Evolutionary conservation across 2,113 vertebrate species (phyloP).

Genomic region (Platysternon megacephalum): DNA sequence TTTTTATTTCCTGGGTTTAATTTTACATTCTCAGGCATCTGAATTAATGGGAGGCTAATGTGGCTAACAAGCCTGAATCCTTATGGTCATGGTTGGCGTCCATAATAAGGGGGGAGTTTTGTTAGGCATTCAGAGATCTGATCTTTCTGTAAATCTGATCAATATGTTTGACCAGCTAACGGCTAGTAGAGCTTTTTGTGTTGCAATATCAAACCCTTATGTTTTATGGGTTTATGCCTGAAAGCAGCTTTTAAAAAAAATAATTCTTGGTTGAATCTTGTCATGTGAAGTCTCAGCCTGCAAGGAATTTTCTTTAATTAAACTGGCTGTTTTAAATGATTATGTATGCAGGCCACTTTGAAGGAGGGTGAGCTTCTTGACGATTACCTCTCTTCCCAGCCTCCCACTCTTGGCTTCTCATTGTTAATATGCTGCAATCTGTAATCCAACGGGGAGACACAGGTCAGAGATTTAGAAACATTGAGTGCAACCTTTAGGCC

Average conservation of each 20-base stretch:
- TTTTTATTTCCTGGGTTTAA: background rate
- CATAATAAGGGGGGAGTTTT: background rate
- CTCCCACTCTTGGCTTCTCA: background rate
- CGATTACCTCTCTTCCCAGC: background rate
- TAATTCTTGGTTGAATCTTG: constrained; percentile 15
- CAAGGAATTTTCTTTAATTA: constrained; percentile 59
- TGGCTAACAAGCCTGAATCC: background rate
- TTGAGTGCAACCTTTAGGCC: background rate
- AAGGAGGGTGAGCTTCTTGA: background rate
- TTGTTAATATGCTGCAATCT: fast-evolving
- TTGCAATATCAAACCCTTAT: constrained; percentile 7
- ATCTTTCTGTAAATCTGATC: constrained; percentile 3
- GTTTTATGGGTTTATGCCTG: constrained; percentile 10
- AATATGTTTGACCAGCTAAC: constrained; percentile 15
- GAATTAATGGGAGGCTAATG: background rate
- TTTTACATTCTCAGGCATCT: background rate
- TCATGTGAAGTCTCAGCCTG: constrained; percentile 39
- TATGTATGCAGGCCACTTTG: background rate
- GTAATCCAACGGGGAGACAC: fast-evolving
- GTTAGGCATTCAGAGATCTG: background rate
- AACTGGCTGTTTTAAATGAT: background rate
- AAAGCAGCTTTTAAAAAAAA: background rate
- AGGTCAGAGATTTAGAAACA: background rate
- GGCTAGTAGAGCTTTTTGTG: background rate
- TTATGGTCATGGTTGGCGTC: background rate